Conservation (phyloP, 2,113 vertebrate species). For the Nanger granti region DNA sequence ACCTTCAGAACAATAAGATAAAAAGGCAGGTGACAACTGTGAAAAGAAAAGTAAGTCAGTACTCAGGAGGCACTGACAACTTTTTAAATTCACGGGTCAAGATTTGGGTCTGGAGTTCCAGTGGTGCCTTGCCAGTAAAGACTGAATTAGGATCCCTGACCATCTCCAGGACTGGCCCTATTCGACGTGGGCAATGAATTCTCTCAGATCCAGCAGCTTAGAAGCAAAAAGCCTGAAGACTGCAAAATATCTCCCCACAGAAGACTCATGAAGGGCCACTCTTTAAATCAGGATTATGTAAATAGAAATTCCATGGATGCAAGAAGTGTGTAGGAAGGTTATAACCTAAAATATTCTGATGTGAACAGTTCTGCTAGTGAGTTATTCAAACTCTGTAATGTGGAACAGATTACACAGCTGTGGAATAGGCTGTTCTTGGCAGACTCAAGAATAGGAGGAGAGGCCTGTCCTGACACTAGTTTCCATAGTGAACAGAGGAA, state of each 20-base stretch:
- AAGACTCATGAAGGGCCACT: background rate
- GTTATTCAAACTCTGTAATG: constrained; percentile 42
- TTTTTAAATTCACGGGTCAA: background rate
- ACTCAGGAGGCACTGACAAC: background rate
- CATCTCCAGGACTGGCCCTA: too few relatives aligned
- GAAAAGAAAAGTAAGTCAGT: background rate
- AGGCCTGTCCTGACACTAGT: constrained; percentile 36
- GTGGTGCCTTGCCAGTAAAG: accelerated
- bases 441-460: constrained; percentile 1
- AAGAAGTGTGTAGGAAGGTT: background rate
- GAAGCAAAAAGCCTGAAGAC: background rate
- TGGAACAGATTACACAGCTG: constrained; percentile 61
- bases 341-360: constrained; percentile 3
- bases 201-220: background rate
- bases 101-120: background rate
- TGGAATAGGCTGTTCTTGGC: constrained; percentile 58
- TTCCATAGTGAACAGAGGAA: constrained; percentile 33
- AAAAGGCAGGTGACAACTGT: background rate
- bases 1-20: background rate
- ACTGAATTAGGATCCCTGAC: background rate
- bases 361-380: constrained; percentile 13
- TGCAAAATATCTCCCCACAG: background rate
- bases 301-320: background rate
- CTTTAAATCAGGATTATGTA: background rate
- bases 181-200: background rate